Evolutionary conservation across 2,888 invertebrate genomes (phyloP).

Genomic region (Clivina fossor): DNA sequence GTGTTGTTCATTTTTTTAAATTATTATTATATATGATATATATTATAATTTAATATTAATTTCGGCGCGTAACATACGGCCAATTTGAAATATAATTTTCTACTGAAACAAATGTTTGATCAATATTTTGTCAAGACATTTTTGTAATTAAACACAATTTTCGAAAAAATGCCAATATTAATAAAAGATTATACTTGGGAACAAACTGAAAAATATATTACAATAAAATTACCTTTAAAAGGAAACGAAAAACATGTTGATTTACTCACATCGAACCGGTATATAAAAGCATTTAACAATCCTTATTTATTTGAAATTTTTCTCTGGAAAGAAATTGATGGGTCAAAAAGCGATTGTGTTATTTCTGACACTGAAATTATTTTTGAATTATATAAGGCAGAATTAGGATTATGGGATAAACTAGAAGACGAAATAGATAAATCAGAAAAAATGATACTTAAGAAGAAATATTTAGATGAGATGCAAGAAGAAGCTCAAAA

Average conservation of each 20-base stretch:
- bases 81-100: no score
- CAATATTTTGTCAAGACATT: no score
- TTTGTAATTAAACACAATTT: no score
- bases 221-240: slow-evolving; percentile 67
- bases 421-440: slow-evolving; percentile 61
- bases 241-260: slow-evolving; percentile 67
- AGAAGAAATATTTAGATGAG: slow-evolving; percentile 60
- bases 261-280: slow-evolving; percentile 67
- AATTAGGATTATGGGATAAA: slow-evolving; percentile 58
- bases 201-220: slow-evolving; percentile 64
- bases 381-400: slow-evolving; percentile 67
- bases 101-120: no score
- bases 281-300: slow-evolving; percentile 71
- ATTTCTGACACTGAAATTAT: slow-evolving; percentile 63
- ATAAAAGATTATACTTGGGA: slow-evolving; percentile 77
- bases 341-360: slow-evolving; percentile 64
- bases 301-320: slow-evolving; percentile 77
- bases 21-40: no score
- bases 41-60: no score
- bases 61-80: no score
- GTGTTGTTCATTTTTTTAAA: no score
- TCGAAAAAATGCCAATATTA: slow-evolving; percentile 65
- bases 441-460: slow-evolving; percentile 58
- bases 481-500: slow-evolving; percentile 60
- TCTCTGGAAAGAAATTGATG: slow-evolving; percentile 63